phyloP scores from a whole-genome alignment of 2,888 invertebrate species.

The Amblyjoppa proteus region DNA sequence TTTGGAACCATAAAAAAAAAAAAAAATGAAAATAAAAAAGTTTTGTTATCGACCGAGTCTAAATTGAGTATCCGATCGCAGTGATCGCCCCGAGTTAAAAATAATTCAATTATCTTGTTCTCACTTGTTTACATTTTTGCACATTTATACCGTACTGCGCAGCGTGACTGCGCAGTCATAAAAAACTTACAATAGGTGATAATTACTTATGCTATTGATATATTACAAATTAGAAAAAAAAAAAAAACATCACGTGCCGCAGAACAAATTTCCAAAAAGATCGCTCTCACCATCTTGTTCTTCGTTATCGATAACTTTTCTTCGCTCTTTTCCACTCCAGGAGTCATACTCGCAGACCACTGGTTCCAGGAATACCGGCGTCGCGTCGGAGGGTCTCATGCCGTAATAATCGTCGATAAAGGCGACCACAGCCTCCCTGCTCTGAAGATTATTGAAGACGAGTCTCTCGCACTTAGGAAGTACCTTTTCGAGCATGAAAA shows the following conservation, averaged over 20 bases:
- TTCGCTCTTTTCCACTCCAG: neutral
- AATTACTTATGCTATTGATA: neutral
- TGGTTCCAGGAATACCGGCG: slow-evolving; percentile 46
- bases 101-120: too few relatives aligned
- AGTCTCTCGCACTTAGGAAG: slow-evolving; percentile 90
- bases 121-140: too few relatives aligned
- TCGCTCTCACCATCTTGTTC: slow-evolving; percentile 27
- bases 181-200: too few relatives aligned
- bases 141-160: too few relatives aligned
- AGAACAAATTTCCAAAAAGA: slow-evolving; percentile 56
- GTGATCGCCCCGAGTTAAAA: too few relatives aligned
- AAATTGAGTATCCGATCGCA: too few relatives aligned
- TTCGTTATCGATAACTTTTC: slow-evolving; percentile 18
- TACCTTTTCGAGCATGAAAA: slow-evolving; percentile 96
- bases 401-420: slow-evolving; percentile 89
- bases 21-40: too few relatives aligned
- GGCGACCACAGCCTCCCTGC: slow-evolving; percentile 89
- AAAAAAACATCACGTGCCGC: slow-evolving; percentile 8
- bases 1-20: too few relatives aligned
- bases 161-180: too few relatives aligned
- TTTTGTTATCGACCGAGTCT: too few relatives aligned
- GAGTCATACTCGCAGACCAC: slow-evolving; percentile 62
- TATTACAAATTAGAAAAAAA: neutral
- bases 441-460: slow-evolving; percentile 92
- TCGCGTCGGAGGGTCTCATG: slow-evolving; percentile 82